Evolutionary conservation across 2,113 vertebrate genomes (phyloP), one percentile per base, ranked within the genome.

Genomic region (Gavialis gangeticus): DNA sequence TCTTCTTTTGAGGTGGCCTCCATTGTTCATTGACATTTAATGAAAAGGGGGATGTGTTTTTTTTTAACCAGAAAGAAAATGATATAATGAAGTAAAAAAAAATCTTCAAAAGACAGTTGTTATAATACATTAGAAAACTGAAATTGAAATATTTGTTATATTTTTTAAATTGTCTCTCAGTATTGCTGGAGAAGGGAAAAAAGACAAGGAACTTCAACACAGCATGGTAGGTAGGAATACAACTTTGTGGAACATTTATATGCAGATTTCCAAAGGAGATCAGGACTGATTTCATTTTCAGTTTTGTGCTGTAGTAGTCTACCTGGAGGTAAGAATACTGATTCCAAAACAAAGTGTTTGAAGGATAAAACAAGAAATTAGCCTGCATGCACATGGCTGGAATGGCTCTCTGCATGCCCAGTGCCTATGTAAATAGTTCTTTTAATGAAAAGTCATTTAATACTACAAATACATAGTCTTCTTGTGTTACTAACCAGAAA

Each of bases 1-100:
- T 79, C 85, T 96, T 82, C 86, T 96, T 96, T 97, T 92, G 93
- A 92, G 96, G 95, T 96, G 57, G 17, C 34, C 37, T 95, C 95
- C 90, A 85, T 79, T 93, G 76, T 84, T 89, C 94, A 85, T 59
- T 88, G 67, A 2, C 89, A 94, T 95, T 96, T 98, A 75, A 79
- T 88, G 27, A 88, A 92, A 94, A 93, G 86, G 90, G 2, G 87
- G 82, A 85, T 10, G 2, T 0, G 3, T 80, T 77, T 92, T 93
- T 73, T 18, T 56, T 4, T 7, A 87, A 88, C 22, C 27, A 30
- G 3, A 89, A 89, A 81, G 76, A 82, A 95, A 93, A 91, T 13
- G 37, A 28, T 63, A 56, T 57, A 62, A 78, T 62, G 75, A 13
- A 63, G 56, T 12, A 84, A 24, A 3, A 5, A 62, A 19, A 11